phyloP scores from a whole-genome alignment of 2,888 invertebrate genomes.

The Linyphia triangularis region DNA sequence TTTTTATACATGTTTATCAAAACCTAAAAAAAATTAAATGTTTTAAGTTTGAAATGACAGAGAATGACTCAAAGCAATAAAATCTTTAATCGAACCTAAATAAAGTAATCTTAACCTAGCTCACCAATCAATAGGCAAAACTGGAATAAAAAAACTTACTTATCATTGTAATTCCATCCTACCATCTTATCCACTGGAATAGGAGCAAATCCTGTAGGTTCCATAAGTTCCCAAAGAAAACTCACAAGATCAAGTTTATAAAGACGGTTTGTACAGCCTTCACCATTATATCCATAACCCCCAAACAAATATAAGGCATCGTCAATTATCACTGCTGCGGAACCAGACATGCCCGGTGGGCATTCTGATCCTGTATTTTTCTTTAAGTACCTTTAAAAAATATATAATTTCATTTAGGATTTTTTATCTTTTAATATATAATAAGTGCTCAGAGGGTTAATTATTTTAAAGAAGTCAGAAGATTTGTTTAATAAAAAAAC shows the following conservation, averaged over 20 bases:
- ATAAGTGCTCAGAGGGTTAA: too few relatives aligned
- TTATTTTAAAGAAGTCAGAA: too few relatives aligned
- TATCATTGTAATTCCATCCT: conserved; percentile 76
- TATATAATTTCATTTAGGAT: too few relatives aligned
- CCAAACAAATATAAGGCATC: conserved; percentile 79
- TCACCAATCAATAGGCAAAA: not conserved
- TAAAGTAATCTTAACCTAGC: not conserved
- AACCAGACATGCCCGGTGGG: conserved; percentile 79
- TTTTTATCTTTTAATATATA: too few relatives aligned
- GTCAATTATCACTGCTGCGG: conserved; percentile 78
- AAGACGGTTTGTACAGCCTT: conserved; percentile 78
- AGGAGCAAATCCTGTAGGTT: conserved; percentile 68
- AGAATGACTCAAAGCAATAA: not conserved
- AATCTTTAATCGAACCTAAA: not conserved
- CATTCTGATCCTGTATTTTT: conserved; percentile 64
- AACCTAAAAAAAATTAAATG: not conserved
- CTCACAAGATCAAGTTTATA: conserved; percentile 78
- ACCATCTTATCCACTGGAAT: conserved; percentile 77
- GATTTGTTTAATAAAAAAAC: too few relatives aligned
- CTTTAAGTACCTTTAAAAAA: conserved; percentile 58
- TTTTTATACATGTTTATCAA: not conserved
- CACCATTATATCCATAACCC: conserved; percentile 77
- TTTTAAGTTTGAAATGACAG: not conserved
- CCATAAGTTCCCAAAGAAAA: conserved; percentile 77
- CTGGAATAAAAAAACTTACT: conserved; percentile 17